phyloP scores from a whole-genome alignment of 2,888 invertebrate genomes.

The Tachina lurida region DNA sequence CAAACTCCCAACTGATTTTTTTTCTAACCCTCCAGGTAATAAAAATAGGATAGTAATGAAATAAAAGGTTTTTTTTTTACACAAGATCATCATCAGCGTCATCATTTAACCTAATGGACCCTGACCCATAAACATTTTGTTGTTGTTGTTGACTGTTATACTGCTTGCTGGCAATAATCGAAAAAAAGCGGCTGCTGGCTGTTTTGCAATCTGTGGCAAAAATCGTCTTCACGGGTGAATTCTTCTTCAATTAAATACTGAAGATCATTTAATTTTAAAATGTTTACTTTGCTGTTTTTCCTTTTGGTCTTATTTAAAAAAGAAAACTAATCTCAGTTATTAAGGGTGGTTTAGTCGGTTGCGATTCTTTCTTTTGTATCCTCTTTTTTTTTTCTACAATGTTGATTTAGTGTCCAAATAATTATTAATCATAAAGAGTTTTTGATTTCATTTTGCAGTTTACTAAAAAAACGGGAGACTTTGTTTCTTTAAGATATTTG shows the following conservation, averaged over 20 bases:
- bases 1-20: slow-evolving; percentile 38
- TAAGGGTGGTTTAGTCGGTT: slow-evolving; percentile 51
- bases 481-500: slow-evolving; percentile 55
- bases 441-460: slow-evolving; percentile 30
- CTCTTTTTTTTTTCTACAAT: slow-evolving; percentile 5
- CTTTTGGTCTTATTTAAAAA: slow-evolving; percentile 5
- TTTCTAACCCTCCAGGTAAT: slow-evolving; percentile 54
- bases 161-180: background rate
- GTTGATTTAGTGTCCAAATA: slow-evolving; percentile 52
- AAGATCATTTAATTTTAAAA: slow-evolving; percentile 61
- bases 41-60: slow-evolving; percentile 16
- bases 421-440: slow-evolving; percentile 26
- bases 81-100: slow-evolving; percentile 73
- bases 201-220: slow-evolving; percentile 70
- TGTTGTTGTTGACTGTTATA: slow-evolving; percentile 18
- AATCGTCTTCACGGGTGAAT: slow-evolving; percentile 73
- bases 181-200: slow-evolving; percentile 52
- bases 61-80: slow-evolving; percentile 54
- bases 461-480: slow-evolving; percentile 11
- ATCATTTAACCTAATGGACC: slow-evolving; percentile 81
- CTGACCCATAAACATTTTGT: slow-evolving; percentile 75
- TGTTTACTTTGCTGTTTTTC: slow-evolving; percentile 62
- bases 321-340: slow-evolving; percentile 33
- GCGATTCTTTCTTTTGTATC: background rate
- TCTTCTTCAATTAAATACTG: slow-evolving; percentile 60